Evolutionary conservation across 2,797 vertebrate species (phyloP), one percentile per base, ranked within the genome.

Genomic region (Clamator glandarius): DNA sequence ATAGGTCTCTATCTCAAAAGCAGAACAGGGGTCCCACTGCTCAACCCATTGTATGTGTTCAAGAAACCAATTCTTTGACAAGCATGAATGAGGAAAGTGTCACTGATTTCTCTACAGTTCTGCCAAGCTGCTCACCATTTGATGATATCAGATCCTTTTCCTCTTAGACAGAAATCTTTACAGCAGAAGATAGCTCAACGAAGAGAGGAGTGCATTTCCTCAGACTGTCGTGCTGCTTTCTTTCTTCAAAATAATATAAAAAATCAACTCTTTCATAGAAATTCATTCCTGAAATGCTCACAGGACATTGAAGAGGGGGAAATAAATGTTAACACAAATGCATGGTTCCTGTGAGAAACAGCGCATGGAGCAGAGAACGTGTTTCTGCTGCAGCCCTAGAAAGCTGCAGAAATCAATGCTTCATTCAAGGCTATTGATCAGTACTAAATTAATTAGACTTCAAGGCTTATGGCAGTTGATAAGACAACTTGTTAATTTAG

Each of bases 401-500:
- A 97, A 97, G 95, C 96, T 84, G 87, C 87, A 97, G 96, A 98
- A 98, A 98, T 98, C 98, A 98, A 98, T 98, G 98, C 84, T 97
- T 98, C 98, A 98, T 98, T 98, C 98, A 98, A 94, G 96, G 97
- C 96, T 98, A 98, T 98, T 98, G 98, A 98, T 98, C 98, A 98
- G 97, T 66, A 90, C 96, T 98, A 98, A 98, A 98, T 98, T 98
- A 98, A 98, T 98, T 98, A 98, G 98, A 98, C 98, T 98, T 97
- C 96, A 96, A 98, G 97, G 98, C 98, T 98, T 98, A 98, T 96
- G 96, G 97, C 96, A 97, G 97, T 98, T 98, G 98, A 98, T 98
- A 98, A 98, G 98, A 98, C 97, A 98, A 98, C 97, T 97, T 98
- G 98, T 98, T 98, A 98, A 98, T 98, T 98, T 98, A 97, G 98